Percentiles rank a stretch among this genome's conserved stretches.
Conservation (phyloP, 1,140 invertebrate species). For the Pinna nobilis region DNA sequence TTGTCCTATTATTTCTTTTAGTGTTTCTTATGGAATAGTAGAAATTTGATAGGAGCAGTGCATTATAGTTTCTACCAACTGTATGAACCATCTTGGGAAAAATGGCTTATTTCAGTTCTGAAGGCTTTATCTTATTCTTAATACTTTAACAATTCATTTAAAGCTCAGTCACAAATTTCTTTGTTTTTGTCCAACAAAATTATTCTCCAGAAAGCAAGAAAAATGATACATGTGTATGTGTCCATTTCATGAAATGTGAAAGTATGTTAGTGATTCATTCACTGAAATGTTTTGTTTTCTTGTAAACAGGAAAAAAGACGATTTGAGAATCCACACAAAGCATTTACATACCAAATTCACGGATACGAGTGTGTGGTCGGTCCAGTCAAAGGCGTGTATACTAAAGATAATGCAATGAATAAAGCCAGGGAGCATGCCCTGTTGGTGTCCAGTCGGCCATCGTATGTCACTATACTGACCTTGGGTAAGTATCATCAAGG, state of each 20-base stretch:
- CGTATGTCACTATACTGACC: constrained; percentile 93
- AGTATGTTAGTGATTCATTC: neutral
- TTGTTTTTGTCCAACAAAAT: no score
- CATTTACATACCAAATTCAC: constrained; percentile 90
- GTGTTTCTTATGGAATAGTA: no score
- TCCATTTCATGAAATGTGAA: no score
- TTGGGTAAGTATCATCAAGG: constrained; percentile 78
- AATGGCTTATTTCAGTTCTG: no score
- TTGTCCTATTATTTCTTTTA: no score
- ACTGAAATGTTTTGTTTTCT: neutral
- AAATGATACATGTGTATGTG: neutral
- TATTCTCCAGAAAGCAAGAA: no score
- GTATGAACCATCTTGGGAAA: no score
- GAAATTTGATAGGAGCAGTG: no score
- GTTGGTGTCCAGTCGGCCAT: constrained; percentile 87
- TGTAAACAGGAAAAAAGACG: constrained; percentile 80
- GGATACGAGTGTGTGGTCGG: constrained; percentile 92
- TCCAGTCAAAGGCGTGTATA: constrained; percentile 91
- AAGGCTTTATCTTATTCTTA: no score
- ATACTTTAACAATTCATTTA: no score
- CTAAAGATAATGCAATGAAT: constrained; percentile 77
- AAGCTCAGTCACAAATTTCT: no score
- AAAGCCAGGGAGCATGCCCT: constrained; percentile 89
- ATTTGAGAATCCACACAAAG: constrained; percentile 89
- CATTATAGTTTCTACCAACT: no score